phyloP scores from a whole-genome alignment of 2,888 invertebrate genomes.

The Lycophotia porphyrea region DNA sequence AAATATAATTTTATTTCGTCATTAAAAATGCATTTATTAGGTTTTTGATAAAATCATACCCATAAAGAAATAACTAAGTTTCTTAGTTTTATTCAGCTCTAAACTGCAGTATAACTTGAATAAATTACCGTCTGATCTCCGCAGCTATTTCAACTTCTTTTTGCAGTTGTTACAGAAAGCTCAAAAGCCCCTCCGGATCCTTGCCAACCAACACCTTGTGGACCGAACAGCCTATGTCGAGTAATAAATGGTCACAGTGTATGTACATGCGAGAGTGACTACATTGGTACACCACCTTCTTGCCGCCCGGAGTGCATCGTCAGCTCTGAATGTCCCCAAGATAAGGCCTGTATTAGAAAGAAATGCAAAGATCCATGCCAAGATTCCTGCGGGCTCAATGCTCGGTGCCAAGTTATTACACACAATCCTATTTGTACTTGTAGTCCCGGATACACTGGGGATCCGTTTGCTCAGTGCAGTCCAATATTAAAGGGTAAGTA shows the following conservation, averaged over 20 bases:
- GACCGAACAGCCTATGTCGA: conserved; percentile 95
- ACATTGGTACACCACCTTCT: conserved; percentile 94
- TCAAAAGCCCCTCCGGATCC: conserved; percentile 87
- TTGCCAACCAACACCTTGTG: conserved; percentile 95
- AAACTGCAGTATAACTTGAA: not conserved
- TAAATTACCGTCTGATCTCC: not conserved
- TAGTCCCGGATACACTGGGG: conserved; percentile 93
- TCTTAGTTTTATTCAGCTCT: not conserved
- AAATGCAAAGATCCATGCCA: conserved; percentile 96
- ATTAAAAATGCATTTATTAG: too few species aligned
- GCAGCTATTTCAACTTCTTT: conserved; percentile 11
- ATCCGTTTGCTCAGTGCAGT: conserved; percentile 93
- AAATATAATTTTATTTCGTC: too few species aligned
- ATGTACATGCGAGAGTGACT: conserved; percentile 94
- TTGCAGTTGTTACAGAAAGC: conserved; percentile 72
- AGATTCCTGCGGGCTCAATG: conserved; percentile 95
- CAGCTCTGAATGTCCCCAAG: conserved; percentile 95
- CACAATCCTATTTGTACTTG: conserved; percentile 97
- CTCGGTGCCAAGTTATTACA: conserved; percentile 95
- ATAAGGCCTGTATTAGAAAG: conserved; percentile 94
- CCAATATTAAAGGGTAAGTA: conserved; percentile 90
- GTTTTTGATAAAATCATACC: too few species aligned
- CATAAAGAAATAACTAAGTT: too few species aligned
- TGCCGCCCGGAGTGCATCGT: conserved; percentile 96
- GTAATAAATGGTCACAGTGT: conserved; percentile 94